Evolutionary conservation across 2,113 vertebrate genomes (phyloP), one percentile per base, ranked within the genome.

Genomic region (Irena cyanogastra): DNA sequence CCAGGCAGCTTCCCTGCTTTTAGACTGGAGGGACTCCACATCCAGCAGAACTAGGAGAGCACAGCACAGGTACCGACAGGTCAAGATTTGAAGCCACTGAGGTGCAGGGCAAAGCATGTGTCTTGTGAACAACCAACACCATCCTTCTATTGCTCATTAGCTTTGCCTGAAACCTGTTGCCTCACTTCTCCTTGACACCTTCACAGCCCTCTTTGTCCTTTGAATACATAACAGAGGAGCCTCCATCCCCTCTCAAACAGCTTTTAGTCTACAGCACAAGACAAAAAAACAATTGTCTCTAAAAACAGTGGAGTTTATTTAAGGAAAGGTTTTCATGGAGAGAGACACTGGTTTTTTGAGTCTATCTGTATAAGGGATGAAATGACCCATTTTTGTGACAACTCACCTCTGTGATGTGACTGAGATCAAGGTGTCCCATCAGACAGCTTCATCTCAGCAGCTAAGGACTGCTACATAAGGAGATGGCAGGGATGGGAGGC

Each of bases 221-320:
- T 3, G 7, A 59, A 56, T 41, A 28, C 0, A 0, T 4, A 47
- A 49, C 31, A 81, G n/a, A 37, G 39, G 23, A 76, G 53, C 39
- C 37, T 53, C n/a, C 26, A 33, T 75, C 30, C 5, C 21, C n/a
- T 65, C 33, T 24, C 6, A 2, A 71, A 69, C 0, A 5, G 37
- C 49, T 91, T 64, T 56, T 41, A 42, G 49, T 70, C 16, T 4
- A 7, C 0, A 17, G 61, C 49, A n/a, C 22, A n/a, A 39, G 39
- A 54, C 16, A 47, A 75, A 74, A 85, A 89, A 26, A 1, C 33
- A 79, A 37, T 41, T 0, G 3, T 26, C 28, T 76, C 59, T 45
- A 24, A 52, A 37, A 82, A 2, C 21, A 79, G 74, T 8, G 1
- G 22, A 76, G 39, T 49, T 87, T 28, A 15, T 84, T 33, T 28